phyloP scores from a whole-genome alignment of 2,113 vertebrate genomes.

The Chionomys nivalis region DNA sequence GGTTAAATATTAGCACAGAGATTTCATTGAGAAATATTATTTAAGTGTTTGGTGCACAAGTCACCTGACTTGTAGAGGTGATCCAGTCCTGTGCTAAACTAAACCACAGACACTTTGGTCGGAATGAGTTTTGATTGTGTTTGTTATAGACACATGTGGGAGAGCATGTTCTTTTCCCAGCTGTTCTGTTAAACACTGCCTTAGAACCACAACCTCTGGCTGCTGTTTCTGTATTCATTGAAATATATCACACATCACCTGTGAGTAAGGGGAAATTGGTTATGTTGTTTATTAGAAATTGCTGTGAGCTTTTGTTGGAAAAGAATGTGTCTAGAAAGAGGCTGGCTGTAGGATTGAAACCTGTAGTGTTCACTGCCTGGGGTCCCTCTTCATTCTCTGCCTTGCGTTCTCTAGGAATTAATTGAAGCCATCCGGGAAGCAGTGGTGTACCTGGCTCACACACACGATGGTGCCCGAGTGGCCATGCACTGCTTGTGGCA shows the following conservation, averaged over 20 bases:
- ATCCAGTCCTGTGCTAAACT: background rate
- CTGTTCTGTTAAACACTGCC: background rate
- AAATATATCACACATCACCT: background rate
- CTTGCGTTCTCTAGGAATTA: conserved; percentile 90
- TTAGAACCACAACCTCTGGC: background rate
- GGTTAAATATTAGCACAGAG: background rate
- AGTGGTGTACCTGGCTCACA: conserved; percentile 96
- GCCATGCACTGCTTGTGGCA: conserved; percentile 98
- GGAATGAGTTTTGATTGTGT: background rate
- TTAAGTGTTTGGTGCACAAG: background rate
- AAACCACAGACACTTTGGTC: background rate
- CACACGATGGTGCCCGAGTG: conserved; percentile 95
- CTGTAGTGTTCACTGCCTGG: background rate
- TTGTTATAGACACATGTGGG: background rate
- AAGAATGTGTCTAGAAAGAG: conserved; percentile 10
- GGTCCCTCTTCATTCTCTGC: background rate
- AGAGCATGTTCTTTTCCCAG: background rate
- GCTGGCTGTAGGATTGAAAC: background rate
- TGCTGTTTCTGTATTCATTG: background rate
- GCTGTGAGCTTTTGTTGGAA: background rate
- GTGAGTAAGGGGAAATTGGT: background rate
- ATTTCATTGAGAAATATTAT: conserved; percentile 1
- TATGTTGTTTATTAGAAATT: conserved; percentile 32
- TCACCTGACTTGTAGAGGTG: background rate
- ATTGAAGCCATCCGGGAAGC: conserved; percentile 97